These are phyloP conservation scores for Gavialis gangeticus DNA, from an alignment of 2,113 vertebrate genomes.

Conservation along the genomic window DNA sequence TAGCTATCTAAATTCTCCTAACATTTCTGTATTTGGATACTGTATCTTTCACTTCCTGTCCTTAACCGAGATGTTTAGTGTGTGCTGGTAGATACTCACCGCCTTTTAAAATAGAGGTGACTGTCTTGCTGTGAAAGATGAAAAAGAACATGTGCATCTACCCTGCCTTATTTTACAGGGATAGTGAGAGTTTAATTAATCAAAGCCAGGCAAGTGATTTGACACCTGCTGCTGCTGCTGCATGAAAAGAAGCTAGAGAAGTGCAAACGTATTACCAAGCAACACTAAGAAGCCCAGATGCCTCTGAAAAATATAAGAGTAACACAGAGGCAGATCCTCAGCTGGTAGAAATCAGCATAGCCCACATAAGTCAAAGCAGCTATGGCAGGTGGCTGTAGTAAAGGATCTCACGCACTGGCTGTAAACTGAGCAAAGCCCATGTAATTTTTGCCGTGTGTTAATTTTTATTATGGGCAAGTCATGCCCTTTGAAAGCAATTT, in stretches of 20 bases:
- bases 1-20: not conserved
- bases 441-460: not conserved
- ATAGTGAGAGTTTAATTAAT: not conserved
- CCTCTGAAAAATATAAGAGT: not conserved
- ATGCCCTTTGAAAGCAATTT: not conserved
- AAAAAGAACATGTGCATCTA: rapidly evolving
- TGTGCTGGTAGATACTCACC: not conserved
- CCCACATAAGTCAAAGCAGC: not conserved
- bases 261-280: not conserved
- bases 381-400: not conserved
- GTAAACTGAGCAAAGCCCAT: not conserved
- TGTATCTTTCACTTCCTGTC: not conserved
- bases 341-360: not conserved
- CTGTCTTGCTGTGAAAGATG: not conserved
- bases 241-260: not conserved
- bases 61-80: rapidly evolving
- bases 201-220: not conserved
- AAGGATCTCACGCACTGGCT: not conserved
- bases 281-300: not conserved
- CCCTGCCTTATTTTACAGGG: not conserved
- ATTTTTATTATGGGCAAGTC: not conserved
- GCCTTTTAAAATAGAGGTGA: not conserved
- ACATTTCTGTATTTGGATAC: not conserved
- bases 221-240: not conserved
- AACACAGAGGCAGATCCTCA: not conserved